Percentiles rank a stretch among this genome's conserved stretches.
These are phyloP conservation scores for Scaptomyza hsui DNA, from an alignment of 1,140 invertebrate genomes.

Conservation along the genomic window DNA sequence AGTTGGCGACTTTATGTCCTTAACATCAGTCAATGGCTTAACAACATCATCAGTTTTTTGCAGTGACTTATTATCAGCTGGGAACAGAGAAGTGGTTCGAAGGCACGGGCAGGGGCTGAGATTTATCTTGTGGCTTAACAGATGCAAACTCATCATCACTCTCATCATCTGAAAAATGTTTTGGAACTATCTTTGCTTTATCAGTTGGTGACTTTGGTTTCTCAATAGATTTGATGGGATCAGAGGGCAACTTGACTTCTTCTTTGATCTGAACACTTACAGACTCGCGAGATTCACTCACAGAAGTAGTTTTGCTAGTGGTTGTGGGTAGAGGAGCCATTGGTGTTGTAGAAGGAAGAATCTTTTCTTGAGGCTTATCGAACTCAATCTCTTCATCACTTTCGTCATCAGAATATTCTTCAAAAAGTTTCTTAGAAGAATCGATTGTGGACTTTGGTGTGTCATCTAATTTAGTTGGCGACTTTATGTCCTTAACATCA, in stretches of 20 bases:
- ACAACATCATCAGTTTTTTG: no score
- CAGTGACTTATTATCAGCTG: no score
- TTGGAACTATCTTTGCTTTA: constrained; percentile 3
- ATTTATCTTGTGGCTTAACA: constrained; percentile 5
- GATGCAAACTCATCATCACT: constrained; percentile 25
- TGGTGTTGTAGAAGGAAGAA: background rate
- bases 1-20: no score
- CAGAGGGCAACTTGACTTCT: background rate
- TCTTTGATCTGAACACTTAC: background rate
- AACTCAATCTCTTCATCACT: constrained; percentile 30
- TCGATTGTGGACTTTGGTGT: constrained; percentile 35
- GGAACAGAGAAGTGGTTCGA: no score
- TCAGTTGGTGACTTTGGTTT: constrained; percentile 27
- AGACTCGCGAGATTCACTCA: background rate
- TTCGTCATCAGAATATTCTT: constrained; percentile 34
- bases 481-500: background rate
- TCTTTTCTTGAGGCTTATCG: constrained; percentile 13
- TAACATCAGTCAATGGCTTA: no score
- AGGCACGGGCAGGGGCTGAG: no score
- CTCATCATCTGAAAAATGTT: constrained; percentile 37
- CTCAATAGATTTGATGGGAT: constrained; percentile 1
- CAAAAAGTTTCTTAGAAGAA: background rate
- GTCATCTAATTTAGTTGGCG: constrained; percentile 6
- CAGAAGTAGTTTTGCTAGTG: background rate
- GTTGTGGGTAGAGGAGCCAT: background rate